A percentile compares a stretch with the other conserved stretches of the same genome.
Conservation (phyloP, 2,113 vertebrate genomes). For the Erythrolamprus reginae region DNA sequence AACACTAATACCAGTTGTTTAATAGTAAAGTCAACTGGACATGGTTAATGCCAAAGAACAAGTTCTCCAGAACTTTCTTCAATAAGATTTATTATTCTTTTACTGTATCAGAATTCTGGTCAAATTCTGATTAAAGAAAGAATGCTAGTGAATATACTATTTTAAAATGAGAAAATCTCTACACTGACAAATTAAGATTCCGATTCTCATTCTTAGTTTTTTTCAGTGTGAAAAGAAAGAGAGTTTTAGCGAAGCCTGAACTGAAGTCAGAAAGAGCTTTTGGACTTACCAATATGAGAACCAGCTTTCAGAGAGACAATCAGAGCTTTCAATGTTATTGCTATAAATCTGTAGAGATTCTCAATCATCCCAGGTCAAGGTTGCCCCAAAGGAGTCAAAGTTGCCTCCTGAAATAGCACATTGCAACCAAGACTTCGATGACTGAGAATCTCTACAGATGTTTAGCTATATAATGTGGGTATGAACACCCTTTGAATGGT, state of each 20-base stretch:
- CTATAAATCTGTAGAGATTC: too few relatives aligned
- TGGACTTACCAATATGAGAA: not conserved
- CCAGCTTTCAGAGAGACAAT: not conserved
- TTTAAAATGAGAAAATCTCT: not conserved
- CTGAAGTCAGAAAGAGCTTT: not conserved
- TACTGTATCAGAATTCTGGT: not conserved
- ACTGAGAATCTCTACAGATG: too few relatives aligned
- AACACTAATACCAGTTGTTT: not conserved
- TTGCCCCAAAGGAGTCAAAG: too few relatives aligned
- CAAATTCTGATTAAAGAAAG: not conserved
- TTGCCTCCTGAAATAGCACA: too few relatives aligned
- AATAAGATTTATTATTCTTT: not conserved
- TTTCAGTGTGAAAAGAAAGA: not conserved
- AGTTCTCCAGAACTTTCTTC: not conserved
- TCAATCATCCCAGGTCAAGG: too few relatives aligned
- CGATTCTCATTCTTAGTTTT: not conserved
- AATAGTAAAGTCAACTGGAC: not conserved
- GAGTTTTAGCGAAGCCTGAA: not conserved
- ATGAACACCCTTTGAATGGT: too few relatives aligned
- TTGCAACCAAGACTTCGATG: too few relatives aligned
- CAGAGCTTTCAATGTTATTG: not conserved
- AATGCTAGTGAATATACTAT: not conserved
- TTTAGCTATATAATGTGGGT: too few relatives aligned
- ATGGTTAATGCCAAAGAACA: not conserved
- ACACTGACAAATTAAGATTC: not conserved